These are phyloP conservation scores for Pollimyrus isidori DNA, from an alignment of 2,113 vertebrate species.

Conservation along the genomic window DNA sequence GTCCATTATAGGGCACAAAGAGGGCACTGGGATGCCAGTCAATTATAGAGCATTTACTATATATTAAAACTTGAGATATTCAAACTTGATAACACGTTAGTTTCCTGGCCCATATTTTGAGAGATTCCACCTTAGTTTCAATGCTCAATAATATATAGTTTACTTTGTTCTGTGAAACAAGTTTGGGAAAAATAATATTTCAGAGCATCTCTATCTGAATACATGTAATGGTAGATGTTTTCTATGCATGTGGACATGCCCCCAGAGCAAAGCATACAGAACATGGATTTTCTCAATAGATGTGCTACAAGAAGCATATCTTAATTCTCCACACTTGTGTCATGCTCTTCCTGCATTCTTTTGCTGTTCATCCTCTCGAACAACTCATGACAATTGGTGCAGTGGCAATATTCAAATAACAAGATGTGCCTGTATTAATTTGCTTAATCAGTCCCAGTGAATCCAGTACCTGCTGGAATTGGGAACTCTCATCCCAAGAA, in stretches of 20 bases:
- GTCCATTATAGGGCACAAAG: no score
- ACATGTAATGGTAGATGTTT: neutral
- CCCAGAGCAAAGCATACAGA: neutral
- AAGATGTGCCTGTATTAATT: neutral
- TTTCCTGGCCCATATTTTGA: neutral
- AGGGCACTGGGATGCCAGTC: neutral
- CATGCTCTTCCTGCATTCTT: neutral
- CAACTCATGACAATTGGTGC: neutral
- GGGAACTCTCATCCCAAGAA: neutral
- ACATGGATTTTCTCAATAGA: neutral
- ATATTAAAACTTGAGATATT: neutral
- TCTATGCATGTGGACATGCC: neutral
- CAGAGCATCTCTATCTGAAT: neutral
- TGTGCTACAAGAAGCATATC: neutral
- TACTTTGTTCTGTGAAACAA: neutral
- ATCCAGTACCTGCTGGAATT: neutral
- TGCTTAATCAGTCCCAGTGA: neutral
- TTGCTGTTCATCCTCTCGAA: neutral
- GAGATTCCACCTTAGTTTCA: neutral
- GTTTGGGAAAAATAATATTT: neutral
- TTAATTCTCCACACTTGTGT: neutral
- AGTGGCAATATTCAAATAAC: neutral
- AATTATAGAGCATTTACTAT: neutral
- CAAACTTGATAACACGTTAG: neutral
- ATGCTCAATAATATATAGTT: neutral